Evolutionary conservation across 2,888 invertebrate genomes (phyloP), one percentile per base, ranked within the genome.

Genomic region (Agrotis clavis): DNA sequence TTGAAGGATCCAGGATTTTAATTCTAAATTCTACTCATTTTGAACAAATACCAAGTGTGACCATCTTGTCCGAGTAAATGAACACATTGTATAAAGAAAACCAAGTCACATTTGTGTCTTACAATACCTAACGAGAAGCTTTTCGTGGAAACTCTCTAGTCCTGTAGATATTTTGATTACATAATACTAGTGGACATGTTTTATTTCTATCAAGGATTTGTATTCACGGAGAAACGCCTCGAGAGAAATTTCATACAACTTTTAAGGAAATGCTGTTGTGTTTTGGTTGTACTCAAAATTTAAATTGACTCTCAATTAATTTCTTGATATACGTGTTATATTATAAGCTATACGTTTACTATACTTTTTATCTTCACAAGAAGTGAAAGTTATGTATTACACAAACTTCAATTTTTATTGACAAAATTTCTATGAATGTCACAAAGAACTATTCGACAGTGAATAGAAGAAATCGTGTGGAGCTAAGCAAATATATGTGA

Each of bases 401-500:
- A 19, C 18, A 18, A 56, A n/a, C 48, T 65, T 65, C 21, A 45
- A 57, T 72, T 79, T 67, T 79, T 66, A 77, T 13, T 63, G 63
- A 61, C 47, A 71, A 61, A 47, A 62, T 71, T 77, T 67, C 63
- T 41, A 54, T 50, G 63, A 73, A 74, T 68, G 68, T 70, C 30
- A 80, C 84, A 83, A 82, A 79, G 62, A 54, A 82, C 77, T 86
- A 84, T 90, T 91, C 84, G 89, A 91, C 87, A 82, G 86, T 87
- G 77, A 83, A 86, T 84, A 87, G 79, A 84, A 83, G 87, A 86
- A 83, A 87, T 79, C 75, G 74, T 74, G 69, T 67, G 69, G 77
- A 71, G 67, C 79, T 90, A 91, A 91, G 93, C 90, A 93, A 93
- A 94, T 91, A 93, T 77, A 71, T 77, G 83, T 92, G 91, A 92